These are phyloP conservation scores for Tetramorium parvispinum DNA, from an alignment of 1,140 invertebrate genomes.

Conservation along the genomic window DNA sequence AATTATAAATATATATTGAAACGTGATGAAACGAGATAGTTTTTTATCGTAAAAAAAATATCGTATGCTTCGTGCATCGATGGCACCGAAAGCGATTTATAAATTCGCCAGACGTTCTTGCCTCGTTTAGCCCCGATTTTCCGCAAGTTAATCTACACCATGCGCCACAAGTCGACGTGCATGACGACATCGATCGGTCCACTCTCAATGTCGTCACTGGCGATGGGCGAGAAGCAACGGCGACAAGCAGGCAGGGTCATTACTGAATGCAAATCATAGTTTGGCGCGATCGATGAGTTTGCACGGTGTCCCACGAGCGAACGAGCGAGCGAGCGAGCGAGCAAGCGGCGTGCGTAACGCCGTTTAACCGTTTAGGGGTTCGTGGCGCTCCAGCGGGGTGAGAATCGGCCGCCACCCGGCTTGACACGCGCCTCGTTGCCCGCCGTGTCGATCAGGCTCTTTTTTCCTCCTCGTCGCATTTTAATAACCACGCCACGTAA, in stretches of 20 bases:
- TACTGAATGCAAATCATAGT: constrained; percentile 81
- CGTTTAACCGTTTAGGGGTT: constrained; percentile 77
- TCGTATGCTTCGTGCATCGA: neutral
- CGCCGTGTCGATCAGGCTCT: constrained; percentile 71
- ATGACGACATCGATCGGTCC: constrained; percentile 49
- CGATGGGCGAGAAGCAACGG: constrained; percentile 50
- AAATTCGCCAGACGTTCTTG: constrained; percentile 6
- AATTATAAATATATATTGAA: neutral
- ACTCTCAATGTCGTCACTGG: constrained; percentile 69
- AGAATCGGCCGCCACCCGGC: constrained; percentile 73
- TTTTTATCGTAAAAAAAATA: neutral
- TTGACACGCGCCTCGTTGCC: constrained; percentile 80
- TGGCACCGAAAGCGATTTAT: neutral
- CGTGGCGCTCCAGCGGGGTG: constrained; percentile 72
- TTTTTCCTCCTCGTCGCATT: constrained; percentile 74
- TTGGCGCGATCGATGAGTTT: constrained; percentile 78
- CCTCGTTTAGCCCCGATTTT: constrained; percentile 39
- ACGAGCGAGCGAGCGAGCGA: constrained; percentile 63
- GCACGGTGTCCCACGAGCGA: constrained; percentile 70
- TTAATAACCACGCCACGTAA: constrained; percentile 74
- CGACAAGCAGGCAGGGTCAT: constrained; percentile 72
- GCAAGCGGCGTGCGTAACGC: constrained; percentile 74
- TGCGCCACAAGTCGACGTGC: constrained; percentile 29
- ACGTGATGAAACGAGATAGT: neutral
- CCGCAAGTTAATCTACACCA: constrained; percentile 41